These are phyloP conservation scores for Aphidius gifuensis DNA, from an alignment of 1,140 invertebrate species.

Conservation along the genomic window DNA sequence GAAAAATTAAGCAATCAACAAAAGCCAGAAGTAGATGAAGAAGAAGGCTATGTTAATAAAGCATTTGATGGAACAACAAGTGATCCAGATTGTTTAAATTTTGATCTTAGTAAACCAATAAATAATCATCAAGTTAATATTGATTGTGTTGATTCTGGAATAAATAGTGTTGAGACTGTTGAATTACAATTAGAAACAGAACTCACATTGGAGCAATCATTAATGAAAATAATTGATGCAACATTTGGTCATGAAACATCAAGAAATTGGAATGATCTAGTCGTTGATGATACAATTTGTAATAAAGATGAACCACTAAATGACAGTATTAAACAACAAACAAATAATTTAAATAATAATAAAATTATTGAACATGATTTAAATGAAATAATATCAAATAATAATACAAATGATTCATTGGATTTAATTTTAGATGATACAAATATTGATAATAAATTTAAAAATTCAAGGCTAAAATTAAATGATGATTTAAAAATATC, in stretches of 20 bases:
- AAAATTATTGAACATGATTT: not conserved
- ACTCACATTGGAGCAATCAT: conserved; percentile 47
- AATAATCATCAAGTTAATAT: conserved; percentile 27
- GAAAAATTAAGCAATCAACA: no score
- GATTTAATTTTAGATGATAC: conserved; percentile 2
- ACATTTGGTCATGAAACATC: conserved; percentile 43
- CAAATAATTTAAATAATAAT: not conserved
- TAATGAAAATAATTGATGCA: conserved; percentile 51
- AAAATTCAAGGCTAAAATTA: conserved; percentile 43
- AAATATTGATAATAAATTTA: conserved; percentile 30
- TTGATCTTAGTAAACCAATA: conserved; percentile 31
- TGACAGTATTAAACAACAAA: no score
- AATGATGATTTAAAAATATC: conserved; percentile 26
- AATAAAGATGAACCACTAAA: not conserved
- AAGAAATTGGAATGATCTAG: conserved; percentile 38
- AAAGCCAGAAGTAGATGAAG: not conserved
- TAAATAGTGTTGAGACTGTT: conserved; percentile 52
- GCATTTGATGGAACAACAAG: conserved; percentile 40
- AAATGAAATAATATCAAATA: no score
- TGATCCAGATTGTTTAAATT: conserved; percentile 44
- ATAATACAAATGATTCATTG: not conserved
- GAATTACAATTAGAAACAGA: conserved; percentile 44
- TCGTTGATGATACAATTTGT: conserved; percentile 11
- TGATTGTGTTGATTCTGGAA: conserved; percentile 49
- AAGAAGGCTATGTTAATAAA: conserved; percentile 40